Conservation (phyloP, 2,888 invertebrate genomes). For the Parelbella ahira region DNA sequence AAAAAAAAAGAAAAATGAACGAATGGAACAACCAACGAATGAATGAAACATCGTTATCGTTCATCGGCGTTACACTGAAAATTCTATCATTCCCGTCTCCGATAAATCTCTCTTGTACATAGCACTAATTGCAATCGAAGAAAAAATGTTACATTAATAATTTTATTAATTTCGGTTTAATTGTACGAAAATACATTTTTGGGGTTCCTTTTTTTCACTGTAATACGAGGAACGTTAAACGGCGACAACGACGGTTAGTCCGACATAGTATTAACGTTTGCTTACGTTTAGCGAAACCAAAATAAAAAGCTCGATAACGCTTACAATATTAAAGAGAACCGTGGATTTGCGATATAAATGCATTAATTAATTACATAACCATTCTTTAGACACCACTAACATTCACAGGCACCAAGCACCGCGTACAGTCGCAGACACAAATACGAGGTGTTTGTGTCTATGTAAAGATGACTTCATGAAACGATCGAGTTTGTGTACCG, state of each 20-base stretch:
- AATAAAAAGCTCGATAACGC: conserved; percentile 34
- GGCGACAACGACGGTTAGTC: conserved; percentile 31
- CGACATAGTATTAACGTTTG: conserved; percentile 25
- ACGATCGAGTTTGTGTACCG: too few relatives aligned
- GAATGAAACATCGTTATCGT: too few relatives aligned
- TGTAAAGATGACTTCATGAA: too few relatives aligned
- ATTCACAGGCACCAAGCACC: conserved; percentile 20
- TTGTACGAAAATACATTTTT: conserved; percentile 36
- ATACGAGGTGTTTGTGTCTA: too few relatives aligned
- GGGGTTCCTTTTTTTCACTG: conserved; percentile 25
- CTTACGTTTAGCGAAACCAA: conserved; percentile 35
- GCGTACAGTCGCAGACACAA: too few relatives aligned
- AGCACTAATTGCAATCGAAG: conserved; percentile 13
- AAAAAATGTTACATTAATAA: not conserved
- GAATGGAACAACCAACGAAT: too few relatives aligned
- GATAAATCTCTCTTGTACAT: conserved; percentile 3
- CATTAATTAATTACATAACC: conserved; percentile 56
- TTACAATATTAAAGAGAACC: conserved; percentile 39
- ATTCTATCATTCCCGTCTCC: conserved; percentile 9
- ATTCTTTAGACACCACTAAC: conserved; percentile 26
- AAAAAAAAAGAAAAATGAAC: conserved; percentile 7
- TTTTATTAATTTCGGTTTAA: too few relatives aligned
- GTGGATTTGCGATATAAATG: conserved; percentile 67
- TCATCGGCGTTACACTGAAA: too few relatives aligned
- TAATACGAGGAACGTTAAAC: conserved; percentile 38